phyloP scores from a whole-genome alignment of 2,888 invertebrate genomes.

The Galeopsomyia nigrocyanea region DNA sequence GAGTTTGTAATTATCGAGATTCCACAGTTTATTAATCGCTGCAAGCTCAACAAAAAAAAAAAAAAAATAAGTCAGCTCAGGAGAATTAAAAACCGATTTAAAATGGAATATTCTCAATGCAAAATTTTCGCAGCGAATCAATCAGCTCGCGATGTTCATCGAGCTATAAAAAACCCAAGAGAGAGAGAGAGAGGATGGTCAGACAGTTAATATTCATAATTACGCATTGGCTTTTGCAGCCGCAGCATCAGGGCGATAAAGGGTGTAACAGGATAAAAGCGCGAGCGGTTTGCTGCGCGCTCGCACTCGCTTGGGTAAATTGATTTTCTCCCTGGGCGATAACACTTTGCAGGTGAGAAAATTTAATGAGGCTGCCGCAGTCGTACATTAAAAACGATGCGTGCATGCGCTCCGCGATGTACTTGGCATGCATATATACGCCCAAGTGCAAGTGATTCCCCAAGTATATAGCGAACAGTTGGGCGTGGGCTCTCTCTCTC shows the following conservation, averaged over 20 bases:
- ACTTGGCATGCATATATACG: not conserved
- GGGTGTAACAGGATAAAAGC: too few relatives aligned
- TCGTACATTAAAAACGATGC: not conserved
- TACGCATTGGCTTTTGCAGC: not conserved
- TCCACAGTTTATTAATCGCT: too few relatives aligned
- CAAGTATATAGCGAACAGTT: not conserved
- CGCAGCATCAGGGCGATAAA: too few relatives aligned
- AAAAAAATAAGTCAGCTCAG: too few relatives aligned
- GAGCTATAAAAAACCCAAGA: too few relatives aligned
- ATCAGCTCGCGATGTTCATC: too few relatives aligned
- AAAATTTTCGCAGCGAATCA: too few relatives aligned
- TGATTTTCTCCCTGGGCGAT: constrained; percentile 33
- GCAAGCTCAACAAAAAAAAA: too few relatives aligned
- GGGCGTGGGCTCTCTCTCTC: constrained; percentile 14
- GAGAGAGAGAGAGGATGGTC: not conserved
- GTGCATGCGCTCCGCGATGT: not conserved
- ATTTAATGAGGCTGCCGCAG: constrained; percentile 20
- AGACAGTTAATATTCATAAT: constrained; percentile 34
- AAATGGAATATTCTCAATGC: too few relatives aligned
- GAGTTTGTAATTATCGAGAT: too few relatives aligned
- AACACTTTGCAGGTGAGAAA: constrained; percentile 30
- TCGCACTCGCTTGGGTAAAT: too few relatives aligned
- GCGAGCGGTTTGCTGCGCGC: not conserved
- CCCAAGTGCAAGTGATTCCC: constrained; percentile 15
- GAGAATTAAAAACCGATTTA: too few relatives aligned